phyloP scores from a whole-genome alignment of 1,140 invertebrate species.

The Hydropsyche tenuis region DNA sequence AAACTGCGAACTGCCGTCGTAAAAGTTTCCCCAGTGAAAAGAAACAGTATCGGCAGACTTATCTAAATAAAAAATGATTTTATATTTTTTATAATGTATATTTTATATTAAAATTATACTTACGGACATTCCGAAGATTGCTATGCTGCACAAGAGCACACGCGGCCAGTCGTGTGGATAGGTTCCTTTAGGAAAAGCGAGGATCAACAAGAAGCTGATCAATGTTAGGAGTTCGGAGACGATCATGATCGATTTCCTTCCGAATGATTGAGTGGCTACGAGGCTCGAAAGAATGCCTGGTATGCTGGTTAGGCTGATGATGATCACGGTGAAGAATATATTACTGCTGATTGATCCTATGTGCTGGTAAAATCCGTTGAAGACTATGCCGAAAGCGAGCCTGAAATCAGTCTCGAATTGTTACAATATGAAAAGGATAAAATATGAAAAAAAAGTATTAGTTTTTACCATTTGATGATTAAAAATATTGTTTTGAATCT shows the following conservation, averaged over 20 bases:
- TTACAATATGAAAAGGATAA: too few species aligned
- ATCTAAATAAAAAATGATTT: too few species aligned
- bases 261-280: conserved; percentile 67
- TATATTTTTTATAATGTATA: too few species aligned
- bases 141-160: conserved; percentile 56
- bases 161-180: conserved; percentile 56
- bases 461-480: conserved; percentile 72
- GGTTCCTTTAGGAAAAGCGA: conserved; percentile 59
- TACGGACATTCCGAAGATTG: conserved; percentile 59
- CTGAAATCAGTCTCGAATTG: too few species aligned
- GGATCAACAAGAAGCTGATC: conserved; percentile 67
- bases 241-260: conserved; percentile 68
- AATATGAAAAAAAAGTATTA: too few species aligned
- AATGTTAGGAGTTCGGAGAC: conserved; percentile 65
- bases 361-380: conserved; percentile 77
- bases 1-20: conserved; percentile 72
- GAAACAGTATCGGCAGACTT: conserved; percentile 66
- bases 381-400: conserved; percentile 73
- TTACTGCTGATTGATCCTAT: conserved; percentile 71
- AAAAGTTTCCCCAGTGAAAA: conserved; percentile 73
- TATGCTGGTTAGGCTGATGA: conserved; percentile 68
- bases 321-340: conserved; percentile 74
- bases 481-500: conserved; percentile 74
- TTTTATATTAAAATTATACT: conserved; percentile 43
- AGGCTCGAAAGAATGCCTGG: conserved; percentile 71